Evolutionary conservation across 2,797 vertebrate species (phyloP).

Genomic region (Danio aesculapii): DNA sequence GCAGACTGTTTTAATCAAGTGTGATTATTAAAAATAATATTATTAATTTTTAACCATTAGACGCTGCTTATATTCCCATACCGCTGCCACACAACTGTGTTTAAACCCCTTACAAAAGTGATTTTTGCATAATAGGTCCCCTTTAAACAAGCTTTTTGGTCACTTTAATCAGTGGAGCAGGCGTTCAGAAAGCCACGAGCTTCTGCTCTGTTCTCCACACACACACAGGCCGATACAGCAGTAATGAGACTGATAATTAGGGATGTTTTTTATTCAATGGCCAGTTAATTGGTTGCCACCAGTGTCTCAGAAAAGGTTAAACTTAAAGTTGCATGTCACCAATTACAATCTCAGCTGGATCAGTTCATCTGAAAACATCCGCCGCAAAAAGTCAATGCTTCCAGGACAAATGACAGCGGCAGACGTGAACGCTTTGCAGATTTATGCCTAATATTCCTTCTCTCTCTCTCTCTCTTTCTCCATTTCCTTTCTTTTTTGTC

Average conservation of each 20-base stretch:
- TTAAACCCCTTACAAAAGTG: no score
- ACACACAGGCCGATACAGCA: slow-evolving; percentile 75
- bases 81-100: no score
- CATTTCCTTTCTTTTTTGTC: slow-evolving; percentile 40
- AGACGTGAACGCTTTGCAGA: slow-evolving; percentile 74
- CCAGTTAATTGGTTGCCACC: slow-evolving; percentile 85
- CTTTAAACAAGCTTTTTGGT: slow-evolving; percentile 14
- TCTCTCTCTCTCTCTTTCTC: slow-evolving; percentile 18
- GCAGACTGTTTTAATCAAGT: no score
- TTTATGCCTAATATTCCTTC: slow-evolving; percentile 53
- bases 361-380: slow-evolving; percentile 85
- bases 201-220: slow-evolving; percentile 67
- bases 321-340: slow-evolving; percentile 83
- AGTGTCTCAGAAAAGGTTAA: slow-evolving; percentile 84
- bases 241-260: slow-evolving; percentile 87
- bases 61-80: no score
- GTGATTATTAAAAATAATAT: no score
- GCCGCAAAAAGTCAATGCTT: slow-evolving; percentile 83
- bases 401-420: slow-evolving; percentile 80
- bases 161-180: slow-evolving; percentile 58
- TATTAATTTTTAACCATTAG: no score
- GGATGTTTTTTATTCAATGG: slow-evolving; percentile 82
- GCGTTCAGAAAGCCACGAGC: slow-evolving; percentile 44
- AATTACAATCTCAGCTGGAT: slow-evolving; percentile 85
- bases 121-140: no score